These are phyloP conservation scores for Apotomis turbidana DNA, from an alignment of 2,888 invertebrate species.

Conservation along the genomic window DNA sequence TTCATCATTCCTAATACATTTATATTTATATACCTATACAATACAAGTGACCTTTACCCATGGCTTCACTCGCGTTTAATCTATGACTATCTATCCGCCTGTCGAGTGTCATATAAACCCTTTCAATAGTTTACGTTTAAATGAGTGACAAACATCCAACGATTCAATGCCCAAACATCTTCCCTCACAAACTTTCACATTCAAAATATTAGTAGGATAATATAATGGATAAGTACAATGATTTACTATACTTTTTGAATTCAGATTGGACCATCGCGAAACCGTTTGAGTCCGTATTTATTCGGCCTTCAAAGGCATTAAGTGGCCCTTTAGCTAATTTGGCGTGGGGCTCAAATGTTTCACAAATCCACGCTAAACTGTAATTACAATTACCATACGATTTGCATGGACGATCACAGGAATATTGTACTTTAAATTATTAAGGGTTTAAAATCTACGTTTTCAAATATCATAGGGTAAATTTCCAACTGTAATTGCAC, in stretches of 20 bases:
- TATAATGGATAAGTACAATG: neutral
- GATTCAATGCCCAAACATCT: no score
- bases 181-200: no score
- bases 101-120: no score
- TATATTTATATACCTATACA: no score
- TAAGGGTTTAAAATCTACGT: constrained; percentile 5
- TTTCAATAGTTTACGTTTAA: no score
- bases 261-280: constrained; percentile 12
- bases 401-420: constrained; percentile 31
- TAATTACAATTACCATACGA: constrained; percentile 34
- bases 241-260: constrained; percentile 12
- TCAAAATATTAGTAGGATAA: no score
- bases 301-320: constrained; percentile 25
- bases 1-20: no score
- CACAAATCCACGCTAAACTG: constrained; percentile 28
- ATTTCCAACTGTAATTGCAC: neutral
- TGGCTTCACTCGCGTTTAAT: no score
- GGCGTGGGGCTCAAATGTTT: constrained; percentile 16
- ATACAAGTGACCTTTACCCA: no score
- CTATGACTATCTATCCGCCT: no score
- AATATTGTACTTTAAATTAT: constrained; percentile 27
- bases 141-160: no score
- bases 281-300: constrained; percentile 15
- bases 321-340: constrained; percentile 29
- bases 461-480: neutral